Base-by-base conservation (phyloP, 2,888 invertebrate species). In the Brachyopa scutellaris region DNA sequence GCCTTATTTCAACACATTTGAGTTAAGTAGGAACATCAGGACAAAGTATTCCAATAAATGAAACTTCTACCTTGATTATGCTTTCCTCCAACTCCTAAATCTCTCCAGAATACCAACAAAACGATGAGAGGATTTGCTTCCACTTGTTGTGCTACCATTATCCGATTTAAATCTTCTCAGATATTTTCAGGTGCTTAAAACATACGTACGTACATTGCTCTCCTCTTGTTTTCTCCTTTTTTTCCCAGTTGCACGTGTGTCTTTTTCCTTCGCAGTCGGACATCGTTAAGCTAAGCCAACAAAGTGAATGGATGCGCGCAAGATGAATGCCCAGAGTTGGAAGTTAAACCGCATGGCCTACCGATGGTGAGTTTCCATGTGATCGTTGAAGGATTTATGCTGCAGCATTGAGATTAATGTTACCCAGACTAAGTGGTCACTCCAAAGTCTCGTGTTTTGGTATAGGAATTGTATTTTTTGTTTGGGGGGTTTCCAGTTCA, bases 361-460 rank as follows among this genome's bases (percentile, higher is more conserved):
- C 74, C 67, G 31, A 73, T 67, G 67, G 40, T 59, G 69, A 70
- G 69, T 70, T 76, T 51, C 69, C n/a, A 64, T 49, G 62, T 76
- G 80, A 76, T 76, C 69, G 66, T 38, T 72, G 82, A 82, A 72
- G 77, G 77, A 82, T 82, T 82, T 82, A 77, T 82, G 47, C 42
- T 77, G 59, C 59, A 42, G 40, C 42, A 31, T 59, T 53, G 59
- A 47, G 70, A 77, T 53, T 51, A 72, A 72, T 70, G 82, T 66
- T 69, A 45, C 36, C 31, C 57, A 17, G 47, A 57, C 55, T 76
- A 76, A 76, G 79, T 80, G 79, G 79, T 62, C 79, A 74, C 55
- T 80, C 55, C 33, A 45, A 78, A 64, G 26, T 42, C 51, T 59
- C n/a, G 6, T 29, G 36, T 47, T 40, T 11, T n/a, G 31, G 38